These are phyloP conservation scores for Laodelphax striatellus DNA, from an alignment of 1,140 invertebrate species.

Conservation along the genomic window DNA sequence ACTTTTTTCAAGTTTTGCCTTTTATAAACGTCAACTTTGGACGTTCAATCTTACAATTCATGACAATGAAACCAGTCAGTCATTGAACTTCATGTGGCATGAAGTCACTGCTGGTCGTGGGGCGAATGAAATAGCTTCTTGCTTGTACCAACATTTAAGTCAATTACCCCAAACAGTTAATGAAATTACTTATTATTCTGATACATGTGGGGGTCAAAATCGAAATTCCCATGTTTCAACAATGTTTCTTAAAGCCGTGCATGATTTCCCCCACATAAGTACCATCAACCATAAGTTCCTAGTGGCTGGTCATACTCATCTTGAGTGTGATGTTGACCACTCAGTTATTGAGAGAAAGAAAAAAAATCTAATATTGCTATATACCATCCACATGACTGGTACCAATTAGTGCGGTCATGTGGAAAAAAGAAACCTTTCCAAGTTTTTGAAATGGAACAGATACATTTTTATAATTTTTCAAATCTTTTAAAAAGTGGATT, in stretches of 20 bases:
- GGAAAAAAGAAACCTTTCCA: not conserved
- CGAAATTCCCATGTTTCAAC: constrained; percentile 24
- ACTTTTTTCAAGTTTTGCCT: constrained; percentile 23
- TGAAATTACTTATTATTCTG: constrained; percentile 26
- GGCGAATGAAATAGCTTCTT: constrained; percentile 26
- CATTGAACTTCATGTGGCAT: constrained; percentile 29
- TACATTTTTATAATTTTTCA: not conserved
- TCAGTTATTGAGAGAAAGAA: constrained; percentile 25
- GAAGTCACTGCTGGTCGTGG: constrained; percentile 25
- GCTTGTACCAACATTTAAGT: constrained; percentile 21
- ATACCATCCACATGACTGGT: constrained; percentile 18
- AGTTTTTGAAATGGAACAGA: not conserved
- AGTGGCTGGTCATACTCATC: constrained; percentile 6
- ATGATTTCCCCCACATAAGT: not conserved
- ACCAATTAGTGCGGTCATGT: constrained; percentile 12
- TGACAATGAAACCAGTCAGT: constrained; percentile 16
- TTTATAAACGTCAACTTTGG: constrained; percentile 30
- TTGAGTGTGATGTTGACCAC: constrained; percentile 28
- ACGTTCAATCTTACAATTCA: constrained; percentile 31
- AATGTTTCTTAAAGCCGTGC: constrained; percentile 20
- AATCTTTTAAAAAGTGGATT: not conserved
- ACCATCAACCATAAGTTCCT: not conserved
- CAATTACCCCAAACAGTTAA: constrained; percentile 15
- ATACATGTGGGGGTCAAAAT: constrained; percentile 30
- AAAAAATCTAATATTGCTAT: constrained; percentile 19